phyloP scores from a whole-genome alignment of 2,113 vertebrate species.

The Salvator merianae region DNA sequence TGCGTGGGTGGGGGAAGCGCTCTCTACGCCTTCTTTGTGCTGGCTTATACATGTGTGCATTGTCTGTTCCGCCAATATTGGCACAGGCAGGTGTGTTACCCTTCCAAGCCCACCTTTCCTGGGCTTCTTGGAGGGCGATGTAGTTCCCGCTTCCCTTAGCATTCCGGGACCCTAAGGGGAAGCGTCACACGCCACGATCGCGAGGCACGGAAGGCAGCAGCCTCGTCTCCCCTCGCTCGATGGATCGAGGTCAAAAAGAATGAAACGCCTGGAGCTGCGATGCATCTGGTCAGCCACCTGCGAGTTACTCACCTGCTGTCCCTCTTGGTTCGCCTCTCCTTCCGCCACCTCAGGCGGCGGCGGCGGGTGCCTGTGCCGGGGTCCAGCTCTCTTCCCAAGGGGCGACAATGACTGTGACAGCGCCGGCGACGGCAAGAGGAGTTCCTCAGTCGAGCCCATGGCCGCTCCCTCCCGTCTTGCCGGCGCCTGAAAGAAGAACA shows the following conservation, averaged over 20 bases:
- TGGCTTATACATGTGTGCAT: too few species aligned
- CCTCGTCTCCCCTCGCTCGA: too few species aligned
- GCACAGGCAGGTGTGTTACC: background rate
- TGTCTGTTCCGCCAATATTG: background rate
- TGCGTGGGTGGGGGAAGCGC: background rate
- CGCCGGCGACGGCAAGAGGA: constrained; percentile 21
- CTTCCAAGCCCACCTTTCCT: background rate
- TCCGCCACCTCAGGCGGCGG: constrained; percentile 9
- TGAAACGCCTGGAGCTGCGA: background rate
- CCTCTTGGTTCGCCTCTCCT: background rate
- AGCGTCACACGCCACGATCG: too few species aligned
- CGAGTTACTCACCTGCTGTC: background rate
- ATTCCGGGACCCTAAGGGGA: background rate
- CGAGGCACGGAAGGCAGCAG: background rate
- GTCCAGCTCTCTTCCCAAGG: background rate
- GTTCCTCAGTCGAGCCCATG: constrained; percentile 65
- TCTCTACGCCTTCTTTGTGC: too few species aligned
- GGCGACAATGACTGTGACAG: background rate
- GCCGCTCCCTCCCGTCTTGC: background rate
- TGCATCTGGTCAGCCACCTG: background rate
- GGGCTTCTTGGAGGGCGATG: background rate
- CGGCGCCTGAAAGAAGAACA: background rate
- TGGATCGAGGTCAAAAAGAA: too few species aligned
- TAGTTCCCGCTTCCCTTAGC: background rate
- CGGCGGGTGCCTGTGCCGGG: constrained; percentile 31